A percentile compares a stretch with the other conserved stretches of the same genome.
These are phyloP conservation scores for Stramonita haemastoma DNA, from an alignment of 2,888 invertebrate genomes.

Conservation along the genomic window DNA sequence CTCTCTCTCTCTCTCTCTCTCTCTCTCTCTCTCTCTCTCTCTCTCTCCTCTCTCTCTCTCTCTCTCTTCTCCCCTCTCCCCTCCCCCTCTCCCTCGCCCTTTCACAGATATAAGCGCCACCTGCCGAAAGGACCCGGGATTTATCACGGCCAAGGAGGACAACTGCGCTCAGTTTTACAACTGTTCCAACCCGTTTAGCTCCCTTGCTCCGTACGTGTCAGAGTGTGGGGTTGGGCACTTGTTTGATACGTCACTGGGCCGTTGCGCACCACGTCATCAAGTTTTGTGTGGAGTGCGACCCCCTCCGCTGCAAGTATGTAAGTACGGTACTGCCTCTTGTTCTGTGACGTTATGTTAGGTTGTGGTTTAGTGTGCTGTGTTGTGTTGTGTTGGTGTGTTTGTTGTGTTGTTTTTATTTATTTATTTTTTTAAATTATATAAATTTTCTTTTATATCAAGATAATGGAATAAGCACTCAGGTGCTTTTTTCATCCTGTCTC, in stretches of 20 bases:
- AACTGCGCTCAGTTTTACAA: slow-evolving; percentile 64
- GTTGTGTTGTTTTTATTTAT: not conserved
- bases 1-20: no score
- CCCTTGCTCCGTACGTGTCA: slow-evolving; percentile 42
- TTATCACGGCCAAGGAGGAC: slow-evolving; percentile 54
- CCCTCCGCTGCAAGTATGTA: slow-evolving; percentile 47
- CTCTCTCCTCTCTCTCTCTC: not conserved
- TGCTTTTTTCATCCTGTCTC: no score
- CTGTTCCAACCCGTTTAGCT: slow-evolving; percentile 48
- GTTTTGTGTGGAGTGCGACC: slow-evolving; percentile 38
- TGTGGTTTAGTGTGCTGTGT: not conserved
- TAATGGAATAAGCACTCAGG: no score
- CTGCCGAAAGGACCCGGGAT: slow-evolving; percentile 55
- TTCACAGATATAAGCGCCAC: slow-evolving; percentile 48
- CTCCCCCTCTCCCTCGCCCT: not conserved
- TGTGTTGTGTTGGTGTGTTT: not conserved
- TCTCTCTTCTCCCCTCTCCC: not conserved
- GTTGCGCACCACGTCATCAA: slow-evolving; percentile 32
- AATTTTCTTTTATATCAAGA: no score
- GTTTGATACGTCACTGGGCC: slow-evolving; percentile 35
- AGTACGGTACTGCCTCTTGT: slow-evolving; percentile 7
- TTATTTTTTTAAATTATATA: no score
- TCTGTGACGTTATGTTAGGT: not conserved
- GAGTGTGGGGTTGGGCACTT: slow-evolving; percentile 45
- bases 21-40: no score